Percentiles rank a stretch among this genome's conserved stretches.
These are phyloP conservation scores for Trachops cirrhosus DNA, from an alignment of 2,797 vertebrate genomes.

Conservation along the genomic window DNA sequence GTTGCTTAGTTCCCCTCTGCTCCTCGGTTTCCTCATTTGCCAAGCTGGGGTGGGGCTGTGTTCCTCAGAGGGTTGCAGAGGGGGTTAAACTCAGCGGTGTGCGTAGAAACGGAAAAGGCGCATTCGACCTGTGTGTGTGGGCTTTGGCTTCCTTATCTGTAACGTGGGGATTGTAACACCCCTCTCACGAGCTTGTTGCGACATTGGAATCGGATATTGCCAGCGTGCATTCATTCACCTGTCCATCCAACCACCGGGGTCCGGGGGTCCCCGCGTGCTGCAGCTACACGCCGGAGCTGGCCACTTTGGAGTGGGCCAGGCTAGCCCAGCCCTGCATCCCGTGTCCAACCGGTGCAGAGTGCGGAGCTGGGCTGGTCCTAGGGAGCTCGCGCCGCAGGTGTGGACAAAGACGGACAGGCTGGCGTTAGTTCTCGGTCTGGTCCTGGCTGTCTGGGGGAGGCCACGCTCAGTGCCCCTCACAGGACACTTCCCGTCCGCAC, in stretches of 20 bases:
- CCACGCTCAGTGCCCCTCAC: background rate
- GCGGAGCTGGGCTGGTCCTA: background rate
- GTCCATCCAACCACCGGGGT: background rate
- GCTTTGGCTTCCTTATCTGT: background rate
- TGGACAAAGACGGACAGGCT: accelerated
- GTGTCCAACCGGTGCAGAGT: background rate
- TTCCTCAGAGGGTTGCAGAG: accelerated
- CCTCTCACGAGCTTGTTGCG: background rate
- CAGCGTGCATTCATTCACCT: background rate
- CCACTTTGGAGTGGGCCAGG: background rate
- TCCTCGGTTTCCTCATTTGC: background rate
- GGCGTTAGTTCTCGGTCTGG: background rate
- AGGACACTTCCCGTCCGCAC: background rate
- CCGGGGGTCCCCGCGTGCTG: background rate
- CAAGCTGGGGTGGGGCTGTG: background rate
- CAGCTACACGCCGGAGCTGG: background rate
- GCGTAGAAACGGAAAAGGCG: accelerated
- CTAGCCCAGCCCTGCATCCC: background rate
- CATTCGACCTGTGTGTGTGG: background rate
- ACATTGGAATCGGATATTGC: background rate
- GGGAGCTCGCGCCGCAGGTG: background rate
- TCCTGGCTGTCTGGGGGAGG: background rate
- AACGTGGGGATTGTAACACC: background rate
- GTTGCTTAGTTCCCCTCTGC: background rate
- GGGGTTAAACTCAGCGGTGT: background rate